Conservation (phyloP, 2,797 vertebrate species). For the Acanthurus lineatus region DNA sequence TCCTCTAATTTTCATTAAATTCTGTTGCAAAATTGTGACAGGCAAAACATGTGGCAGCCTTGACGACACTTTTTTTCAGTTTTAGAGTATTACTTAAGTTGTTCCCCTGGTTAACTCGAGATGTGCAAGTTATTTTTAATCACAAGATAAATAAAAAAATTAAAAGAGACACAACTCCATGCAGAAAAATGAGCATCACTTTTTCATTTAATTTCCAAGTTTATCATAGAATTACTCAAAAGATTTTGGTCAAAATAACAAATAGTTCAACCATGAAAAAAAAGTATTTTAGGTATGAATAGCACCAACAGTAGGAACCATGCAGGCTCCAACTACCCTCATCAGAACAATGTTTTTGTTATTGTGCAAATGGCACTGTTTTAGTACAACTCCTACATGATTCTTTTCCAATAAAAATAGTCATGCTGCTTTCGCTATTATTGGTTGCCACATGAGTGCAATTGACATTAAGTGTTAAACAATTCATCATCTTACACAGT, state of each 20-base stretch:
- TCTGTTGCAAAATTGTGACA: slow-evolving; percentile 4
- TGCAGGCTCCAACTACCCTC: not conserved
- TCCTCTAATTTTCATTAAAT: slow-evolving; percentile 5
- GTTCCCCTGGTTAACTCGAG: not conserved
- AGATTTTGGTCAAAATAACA: not conserved
- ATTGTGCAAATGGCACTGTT: no score
- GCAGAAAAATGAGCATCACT: not conserved
- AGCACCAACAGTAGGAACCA: no score
- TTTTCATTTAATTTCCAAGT: not conserved
- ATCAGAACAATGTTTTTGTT: no score
- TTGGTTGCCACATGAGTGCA: no score
- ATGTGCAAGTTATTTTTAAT: slow-evolving; percentile 34
- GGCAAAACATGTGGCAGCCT: no score
- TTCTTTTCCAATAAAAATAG: no score
- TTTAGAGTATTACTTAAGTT: slow-evolving; percentile 22
- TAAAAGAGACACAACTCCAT: slow-evolving; percentile 18
- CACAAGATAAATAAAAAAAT: slow-evolving; percentile 36
- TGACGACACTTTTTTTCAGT: slow-evolving; percentile 16
- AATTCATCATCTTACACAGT: not conserved
- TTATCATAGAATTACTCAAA: not conserved
- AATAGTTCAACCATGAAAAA: no score
- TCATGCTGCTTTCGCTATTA: no score
- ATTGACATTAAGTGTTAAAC: not conserved
- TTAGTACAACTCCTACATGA: no score
- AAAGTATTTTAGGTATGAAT: not conserved